Evolutionary conservation across 2,797 vertebrate genomes (phyloP).

Genomic region (Malurus leucopterus): DNA sequence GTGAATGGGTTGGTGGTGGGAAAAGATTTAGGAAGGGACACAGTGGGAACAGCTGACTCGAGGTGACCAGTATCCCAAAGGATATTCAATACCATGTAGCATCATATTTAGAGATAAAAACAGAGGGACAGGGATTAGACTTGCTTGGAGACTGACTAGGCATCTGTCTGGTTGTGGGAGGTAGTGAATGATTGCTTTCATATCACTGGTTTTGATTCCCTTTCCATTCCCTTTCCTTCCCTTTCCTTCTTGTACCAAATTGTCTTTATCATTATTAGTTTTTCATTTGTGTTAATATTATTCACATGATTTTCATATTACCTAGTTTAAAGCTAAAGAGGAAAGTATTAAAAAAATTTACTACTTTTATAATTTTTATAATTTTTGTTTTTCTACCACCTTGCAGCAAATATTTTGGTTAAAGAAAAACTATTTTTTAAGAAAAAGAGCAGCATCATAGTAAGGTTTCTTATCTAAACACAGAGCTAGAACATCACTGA

Average conservation of each 20-base stretch:
- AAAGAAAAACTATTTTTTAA: background rate
- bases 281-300: background rate
- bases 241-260: background rate
- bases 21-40: background rate
- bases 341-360: background rate
- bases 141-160: background rate
- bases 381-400: background rate
- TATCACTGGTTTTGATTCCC: background rate
- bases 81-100: background rate
- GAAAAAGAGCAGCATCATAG: background rate
- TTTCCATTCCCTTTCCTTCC: background rate
- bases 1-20: fast-evolving
- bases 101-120: background rate
- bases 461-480: background rate
- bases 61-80: background rate
- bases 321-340: background rate
- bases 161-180: background rate
- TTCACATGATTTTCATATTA: background rate
- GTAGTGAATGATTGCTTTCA: background rate
- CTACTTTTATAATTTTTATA: background rate
- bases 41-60: fast-evolving
- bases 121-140: background rate
- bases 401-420: background rate
- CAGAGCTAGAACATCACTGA: background rate
- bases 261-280: background rate